Conservation (phyloP, 2,797 vertebrate species). For the Rhinoraja longicauda region DNA sequence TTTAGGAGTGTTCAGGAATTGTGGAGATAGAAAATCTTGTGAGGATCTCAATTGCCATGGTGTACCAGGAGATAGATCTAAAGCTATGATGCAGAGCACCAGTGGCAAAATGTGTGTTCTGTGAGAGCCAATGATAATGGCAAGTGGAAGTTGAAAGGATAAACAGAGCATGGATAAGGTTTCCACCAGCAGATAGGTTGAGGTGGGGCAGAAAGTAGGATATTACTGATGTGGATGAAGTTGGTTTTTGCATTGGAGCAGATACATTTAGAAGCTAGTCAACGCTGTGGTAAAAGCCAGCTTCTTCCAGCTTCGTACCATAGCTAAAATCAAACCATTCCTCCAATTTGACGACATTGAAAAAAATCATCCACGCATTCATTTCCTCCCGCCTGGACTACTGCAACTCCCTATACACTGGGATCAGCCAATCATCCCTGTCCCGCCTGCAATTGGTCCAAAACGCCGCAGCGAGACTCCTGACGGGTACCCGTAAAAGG, state of each 20-base stretch:
- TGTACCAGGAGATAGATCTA: neutral
- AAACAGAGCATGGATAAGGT: neutral
- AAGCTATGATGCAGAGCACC: neutral
- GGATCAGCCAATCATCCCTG: no score
- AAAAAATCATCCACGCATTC: no score
- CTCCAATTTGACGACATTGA: no score
- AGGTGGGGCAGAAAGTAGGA: neutral
- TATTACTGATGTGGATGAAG: neutral
- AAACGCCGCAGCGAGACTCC: no score
- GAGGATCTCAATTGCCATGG: neutral
- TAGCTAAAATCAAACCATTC: no score
- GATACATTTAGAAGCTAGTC: no score
- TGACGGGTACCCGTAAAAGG: no score
- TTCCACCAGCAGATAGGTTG: neutral
- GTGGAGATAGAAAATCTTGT: neutral
- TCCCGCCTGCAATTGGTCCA: no score
- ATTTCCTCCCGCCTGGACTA: no score
- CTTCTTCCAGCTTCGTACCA: no score
- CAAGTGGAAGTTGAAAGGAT: neutral
- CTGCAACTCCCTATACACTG: no score
- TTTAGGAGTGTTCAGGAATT: neutral
- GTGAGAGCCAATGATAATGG: neutral
- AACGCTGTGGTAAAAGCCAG: no score
- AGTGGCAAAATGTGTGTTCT: neutral
- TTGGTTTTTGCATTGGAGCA: neutral